phyloP scores from a whole-genome alignment of 1,140 invertebrate genomes.

The Zaprionus taronus region DNA sequence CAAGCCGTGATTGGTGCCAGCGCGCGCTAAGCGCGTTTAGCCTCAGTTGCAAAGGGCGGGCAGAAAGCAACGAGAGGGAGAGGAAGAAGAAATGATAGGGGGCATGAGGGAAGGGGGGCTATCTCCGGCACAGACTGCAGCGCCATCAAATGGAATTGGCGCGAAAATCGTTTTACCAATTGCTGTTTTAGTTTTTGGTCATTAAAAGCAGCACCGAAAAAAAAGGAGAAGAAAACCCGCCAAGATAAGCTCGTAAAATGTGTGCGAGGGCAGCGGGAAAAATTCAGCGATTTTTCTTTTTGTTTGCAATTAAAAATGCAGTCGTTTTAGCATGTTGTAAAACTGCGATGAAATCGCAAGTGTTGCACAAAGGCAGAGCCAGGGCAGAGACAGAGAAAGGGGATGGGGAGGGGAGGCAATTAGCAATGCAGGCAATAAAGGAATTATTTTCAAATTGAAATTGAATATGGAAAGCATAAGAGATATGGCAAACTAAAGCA shows the following conservation, averaged over 20 bases:
- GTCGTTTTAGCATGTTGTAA: slow-evolving; percentile 27
- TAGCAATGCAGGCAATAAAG: slow-evolving; percentile 6
- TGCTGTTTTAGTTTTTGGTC: slow-evolving; percentile 70
- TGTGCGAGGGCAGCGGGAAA: background rate
- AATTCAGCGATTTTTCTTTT: background rate
- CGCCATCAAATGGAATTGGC: slow-evolving; percentile 78
- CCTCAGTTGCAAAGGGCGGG: background rate
- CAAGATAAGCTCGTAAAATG: slow-evolving; percentile 24
- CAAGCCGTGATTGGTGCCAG: slow-evolving; percentile 80
- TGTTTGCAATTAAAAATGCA: slow-evolving; percentile 43
- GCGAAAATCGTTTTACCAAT: slow-evolving; percentile 81
- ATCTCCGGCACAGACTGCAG: slow-evolving; percentile 32
- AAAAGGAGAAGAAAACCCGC: background rate
- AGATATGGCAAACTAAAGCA: background rate
- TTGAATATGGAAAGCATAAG: background rate
- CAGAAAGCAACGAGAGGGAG: background rate
- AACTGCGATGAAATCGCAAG: slow-evolving; percentile 15
- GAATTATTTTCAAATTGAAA: background rate
- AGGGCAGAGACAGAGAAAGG: no score
- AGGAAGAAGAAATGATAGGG: background rate
- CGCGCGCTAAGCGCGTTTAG: slow-evolving; percentile 47
- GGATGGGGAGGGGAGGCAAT: background rate
- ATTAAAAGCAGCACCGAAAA: slow-evolving; percentile 54
- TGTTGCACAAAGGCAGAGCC: background rate
- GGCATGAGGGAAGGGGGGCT: background rate